A percentile compares a stretch with the other conserved stretches of the same genome.
Conservation (phyloP, 2,113 vertebrate genomes). For the Equus przewalskii region DNA sequence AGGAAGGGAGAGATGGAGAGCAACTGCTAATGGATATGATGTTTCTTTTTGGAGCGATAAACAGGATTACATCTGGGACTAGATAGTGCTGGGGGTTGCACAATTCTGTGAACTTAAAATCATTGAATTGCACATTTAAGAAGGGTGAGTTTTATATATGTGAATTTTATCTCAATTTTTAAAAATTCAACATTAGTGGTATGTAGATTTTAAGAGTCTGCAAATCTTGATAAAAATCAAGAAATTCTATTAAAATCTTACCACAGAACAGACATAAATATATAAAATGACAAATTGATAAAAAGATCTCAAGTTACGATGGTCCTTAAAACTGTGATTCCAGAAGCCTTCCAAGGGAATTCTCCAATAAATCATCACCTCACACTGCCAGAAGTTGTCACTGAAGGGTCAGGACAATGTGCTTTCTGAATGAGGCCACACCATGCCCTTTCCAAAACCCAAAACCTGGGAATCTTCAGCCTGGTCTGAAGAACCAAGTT, state of each 20-base stretch:
- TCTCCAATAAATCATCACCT: neutral
- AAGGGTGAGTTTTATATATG: neutral
- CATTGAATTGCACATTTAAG: neutral
- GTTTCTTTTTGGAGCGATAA: neutral
- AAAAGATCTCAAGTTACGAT: neutral
- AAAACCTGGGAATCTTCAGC: neutral
- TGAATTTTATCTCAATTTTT: neutral
- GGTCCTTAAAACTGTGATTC: neutral
- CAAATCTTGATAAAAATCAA: slow-evolving; percentile 4
- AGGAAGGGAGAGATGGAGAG: neutral
- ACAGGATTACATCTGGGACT: neutral
- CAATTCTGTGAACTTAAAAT: neutral
- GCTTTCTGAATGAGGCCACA: neutral
- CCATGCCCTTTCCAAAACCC: neutral
- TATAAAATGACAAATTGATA: neutral
- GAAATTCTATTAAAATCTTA: neutral
- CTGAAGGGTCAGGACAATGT: neutral
- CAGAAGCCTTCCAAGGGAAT: neutral
- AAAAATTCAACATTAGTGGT: neutral
- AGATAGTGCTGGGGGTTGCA: neutral
- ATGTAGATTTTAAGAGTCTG: slow-evolving; percentile 10
- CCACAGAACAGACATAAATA: neutral
- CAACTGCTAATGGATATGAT: neutral
- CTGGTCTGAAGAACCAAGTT: slow-evolving; percentile 1
- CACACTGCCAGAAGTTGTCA: neutral